Base-by-base conservation (phyloP, 2,797 vertebrate species). In the Neopelma chrysocephalum region DNA sequence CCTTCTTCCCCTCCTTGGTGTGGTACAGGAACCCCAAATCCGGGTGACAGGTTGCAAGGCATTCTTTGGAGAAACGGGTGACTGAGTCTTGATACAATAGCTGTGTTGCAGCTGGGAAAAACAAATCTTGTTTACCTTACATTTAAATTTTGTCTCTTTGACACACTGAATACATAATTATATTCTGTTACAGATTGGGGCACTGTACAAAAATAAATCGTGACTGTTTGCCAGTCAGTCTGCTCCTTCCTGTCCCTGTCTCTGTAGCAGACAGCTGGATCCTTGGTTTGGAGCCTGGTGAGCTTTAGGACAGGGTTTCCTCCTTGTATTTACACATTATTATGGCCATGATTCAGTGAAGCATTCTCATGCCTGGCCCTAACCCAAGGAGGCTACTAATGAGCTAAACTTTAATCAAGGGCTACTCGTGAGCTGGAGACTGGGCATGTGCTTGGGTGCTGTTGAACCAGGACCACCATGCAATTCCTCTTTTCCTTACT, bases 311-410 rank as follows among this genome's bases (percentile, higher is more conserved):
- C 73, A 72, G 13, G 13, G 23, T 66, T 87, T 42, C 27, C 47
- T 53, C 42, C 48, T 87, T 34, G 6, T 45, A 47, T 66, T 88
- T 79, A 13, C 25, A 17, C 38, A 31, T 79, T 36, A 29, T 68
- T 53, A 27, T 22, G 57, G 26, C 25, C 42, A n/a, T 14, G 50
- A 58, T 70, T 81, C 40, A 78, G 66, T 26, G 78, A 50, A 40
- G 23, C 0, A 0, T 60, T 70, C 0, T 0, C n/a, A 13, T 27
- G 62, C 48, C 54, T 91, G 56, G 3, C 40, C 20, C 18, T n/a
- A 84, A 87, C 7, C 25, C 40, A 66, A 68, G 53, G 11, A 47
- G 29, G 14, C 12, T 56, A 54, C 25, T 91, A 23, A 12, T n/a
- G 15, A 61, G 9, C 8, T 45, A 80, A 57, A 19, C 43, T 27